phyloP scores from a whole-genome alignment of 2,113 vertebrate species.

The Pheucticus melanocephalus region DNA sequence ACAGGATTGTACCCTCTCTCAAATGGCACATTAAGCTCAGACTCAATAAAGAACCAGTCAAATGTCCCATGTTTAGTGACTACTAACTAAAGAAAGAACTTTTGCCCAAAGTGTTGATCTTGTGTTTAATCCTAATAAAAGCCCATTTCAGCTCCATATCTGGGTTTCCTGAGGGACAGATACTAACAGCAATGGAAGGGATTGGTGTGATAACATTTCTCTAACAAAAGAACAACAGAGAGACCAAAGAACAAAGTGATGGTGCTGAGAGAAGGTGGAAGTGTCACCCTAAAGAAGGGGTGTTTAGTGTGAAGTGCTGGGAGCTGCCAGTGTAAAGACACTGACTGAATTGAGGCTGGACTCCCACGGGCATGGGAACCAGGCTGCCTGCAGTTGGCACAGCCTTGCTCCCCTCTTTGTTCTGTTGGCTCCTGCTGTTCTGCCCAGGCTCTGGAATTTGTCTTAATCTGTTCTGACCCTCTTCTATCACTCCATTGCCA shows the following conservation, averaged over 20 bases:
- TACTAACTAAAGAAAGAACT: neutral
- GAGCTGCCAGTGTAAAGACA: neutral
- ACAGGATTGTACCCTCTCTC: neutral
- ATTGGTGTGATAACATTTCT: neutral
- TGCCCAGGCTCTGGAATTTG: neutral
- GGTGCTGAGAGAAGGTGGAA: neutral
- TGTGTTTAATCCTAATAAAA: neutral
- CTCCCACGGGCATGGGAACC: rapidly evolving
- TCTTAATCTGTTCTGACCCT: neutral
- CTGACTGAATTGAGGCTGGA: neutral
- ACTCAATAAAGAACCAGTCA: neutral
- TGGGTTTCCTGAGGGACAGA: neutral
- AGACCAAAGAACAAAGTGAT: neutral
- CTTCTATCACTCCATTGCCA: neutral
- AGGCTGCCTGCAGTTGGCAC: neutral
- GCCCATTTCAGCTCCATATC: neutral
- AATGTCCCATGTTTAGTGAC: neutral
- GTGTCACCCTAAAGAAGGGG: neutral
- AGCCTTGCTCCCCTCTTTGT: neutral
- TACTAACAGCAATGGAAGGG: neutral
- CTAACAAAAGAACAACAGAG: neutral
- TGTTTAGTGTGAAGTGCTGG: neutral
- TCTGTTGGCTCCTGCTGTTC: neutral
- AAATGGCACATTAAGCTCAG: neutral
- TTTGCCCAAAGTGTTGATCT: neutral